Base-by-base conservation (phyloP, 2,888 invertebrate genomes). In the Oithona nana region DNA sequence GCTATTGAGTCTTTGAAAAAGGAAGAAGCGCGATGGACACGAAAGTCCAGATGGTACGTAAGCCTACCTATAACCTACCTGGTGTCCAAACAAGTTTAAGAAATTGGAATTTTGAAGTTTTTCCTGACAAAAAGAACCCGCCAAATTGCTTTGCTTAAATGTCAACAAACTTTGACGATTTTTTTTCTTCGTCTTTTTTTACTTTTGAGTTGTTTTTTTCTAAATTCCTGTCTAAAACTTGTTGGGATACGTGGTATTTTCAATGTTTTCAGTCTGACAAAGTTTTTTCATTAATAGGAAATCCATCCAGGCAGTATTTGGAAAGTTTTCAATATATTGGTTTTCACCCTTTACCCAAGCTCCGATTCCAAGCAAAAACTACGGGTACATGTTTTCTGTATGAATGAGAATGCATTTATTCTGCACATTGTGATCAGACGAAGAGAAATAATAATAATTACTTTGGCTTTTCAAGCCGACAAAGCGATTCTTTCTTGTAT, bases 1-100 rank as follows among this genome's bases (percentile, higher is more conserved):
- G 94, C 94, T 51, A 97, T 97, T 68, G 97, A 97, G 72, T 90
- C 92, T 75, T 74, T 97, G 69, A 95, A 95, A 75, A 92, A 92
- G 71, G 95, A 97, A 71, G 86, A 92, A 73, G 88, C 89, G 1
- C 79, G 87, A 16, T 93, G 92, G 90, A 86, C 84, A 57, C 87
- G 87, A 69, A 88, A 88, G 69, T 89, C 90, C 0, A 79, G 88
- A 58, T 90, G n/a, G n/a, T n/a, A n/a, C n/a, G n/a, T n/a, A n/a
- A n/a, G n/a, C n/a, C n/a, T n/a, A n/a, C n/a, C n/a, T n/a, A n/a
- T n/a, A n/a, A n/a, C n/a, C n/a, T n/a, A n/a, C n/a, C n/a, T n/a
- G n/a, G n/a, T n/a, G n/a, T n/a, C n/a, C n/a, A n/a, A n/a, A n/a
- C n/a, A n/a, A n/a, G n/a, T n/a, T n/a, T n/a, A n/a, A n/a, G n/a